phyloP scores from a whole-genome alignment of 2,113 vertebrate species.

The Nannobrachium achirus region DNA sequence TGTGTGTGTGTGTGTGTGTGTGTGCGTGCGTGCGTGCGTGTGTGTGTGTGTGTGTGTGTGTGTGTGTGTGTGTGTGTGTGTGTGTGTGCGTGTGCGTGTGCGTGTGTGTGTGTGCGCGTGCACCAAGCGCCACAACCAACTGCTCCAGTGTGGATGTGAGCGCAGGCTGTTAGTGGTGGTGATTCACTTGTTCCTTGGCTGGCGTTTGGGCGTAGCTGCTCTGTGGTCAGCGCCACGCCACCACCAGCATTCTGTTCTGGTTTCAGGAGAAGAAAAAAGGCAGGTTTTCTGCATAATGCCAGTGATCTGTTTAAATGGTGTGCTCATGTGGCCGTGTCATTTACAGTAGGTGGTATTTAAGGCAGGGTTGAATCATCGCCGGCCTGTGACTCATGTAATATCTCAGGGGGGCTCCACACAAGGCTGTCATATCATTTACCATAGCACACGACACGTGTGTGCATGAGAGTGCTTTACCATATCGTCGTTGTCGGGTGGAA shows the following conservation, averaged over 20 bases:
- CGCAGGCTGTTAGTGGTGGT: constrained; percentile 31
- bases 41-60: no score
- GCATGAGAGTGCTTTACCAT: no score
- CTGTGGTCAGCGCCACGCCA: constrained; percentile 58
- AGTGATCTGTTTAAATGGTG: constrained; percentile 29
- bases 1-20: no score
- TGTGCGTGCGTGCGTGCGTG: no score
- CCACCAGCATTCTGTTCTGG: not conserved
- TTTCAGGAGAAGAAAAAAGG: constrained; percentile 4
- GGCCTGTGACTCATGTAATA: constrained; percentile 14
- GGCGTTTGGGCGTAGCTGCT: constrained; percentile 60
- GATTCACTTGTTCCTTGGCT: constrained; percentile 75
- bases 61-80: no score
- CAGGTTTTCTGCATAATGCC: constrained; percentile 31
- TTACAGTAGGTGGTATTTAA: constrained; percentile 30
- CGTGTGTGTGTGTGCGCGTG: constrained; percentile 10
- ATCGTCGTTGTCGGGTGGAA: no score
- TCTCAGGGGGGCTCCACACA: not conserved
- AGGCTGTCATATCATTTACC: not conserved
- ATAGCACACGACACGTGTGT: not conserved
- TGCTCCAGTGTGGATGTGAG: constrained; percentile 53
- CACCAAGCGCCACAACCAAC: constrained; percentile 36
- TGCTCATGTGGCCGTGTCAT: constrained; percentile 21
- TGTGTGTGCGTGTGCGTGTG: not conserved
- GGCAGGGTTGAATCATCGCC: not conserved